Evolutionary conservation across 2,113 vertebrate genomes (phyloP).

Genomic region (Oreochromis aureus): DNA sequence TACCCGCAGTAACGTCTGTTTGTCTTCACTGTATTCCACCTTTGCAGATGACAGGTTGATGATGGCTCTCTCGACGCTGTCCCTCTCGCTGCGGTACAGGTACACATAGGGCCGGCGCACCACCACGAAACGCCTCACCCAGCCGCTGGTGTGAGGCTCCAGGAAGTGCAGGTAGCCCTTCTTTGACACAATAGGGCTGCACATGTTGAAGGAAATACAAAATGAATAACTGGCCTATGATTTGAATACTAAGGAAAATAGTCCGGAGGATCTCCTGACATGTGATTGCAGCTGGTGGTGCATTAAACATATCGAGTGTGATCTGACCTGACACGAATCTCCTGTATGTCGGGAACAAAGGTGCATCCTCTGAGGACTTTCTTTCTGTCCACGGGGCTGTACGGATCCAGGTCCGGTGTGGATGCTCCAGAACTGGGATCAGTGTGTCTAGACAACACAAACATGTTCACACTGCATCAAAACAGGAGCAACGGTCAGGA

Average conservation of each 20-base stretch:
- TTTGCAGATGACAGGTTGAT: conserved; percentile 96
- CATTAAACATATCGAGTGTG: neutral
- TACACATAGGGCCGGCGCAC: conserved; percentile 92
- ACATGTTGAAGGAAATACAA: neutral
- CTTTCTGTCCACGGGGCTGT: conserved; percentile 79
- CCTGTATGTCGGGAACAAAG: conserved; percentile 93
- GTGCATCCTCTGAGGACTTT: conserved; percentile 76
- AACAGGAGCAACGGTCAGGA: neutral
- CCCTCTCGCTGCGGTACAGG: conserved; percentile 92
- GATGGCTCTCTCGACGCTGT: conserved; percentile 87
- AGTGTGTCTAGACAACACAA: conserved; percentile 67
- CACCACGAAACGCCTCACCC: conserved; percentile 92
- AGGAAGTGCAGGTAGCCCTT: conserved; percentile 96
- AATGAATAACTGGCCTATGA: neutral
- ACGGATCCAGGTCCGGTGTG: conserved; percentile 84
- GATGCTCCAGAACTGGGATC: conserved; percentile 80
- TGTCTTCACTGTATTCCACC: conserved; percentile 98
- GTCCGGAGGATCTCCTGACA: neutral
- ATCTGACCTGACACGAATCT: conserved; percentile 90
- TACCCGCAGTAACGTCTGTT: conserved; percentile 94
- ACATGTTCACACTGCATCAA: neutral
- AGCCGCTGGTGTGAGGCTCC: conserved; percentile 92
- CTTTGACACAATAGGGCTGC: conserved; percentile 95
- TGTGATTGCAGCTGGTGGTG: neutral
- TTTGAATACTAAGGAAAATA: neutral